These are phyloP conservation scores for Ptychochromis oligacanthus DNA, from an alignment of 2,113 vertebrate species.

Conservation along the genomic window DNA sequence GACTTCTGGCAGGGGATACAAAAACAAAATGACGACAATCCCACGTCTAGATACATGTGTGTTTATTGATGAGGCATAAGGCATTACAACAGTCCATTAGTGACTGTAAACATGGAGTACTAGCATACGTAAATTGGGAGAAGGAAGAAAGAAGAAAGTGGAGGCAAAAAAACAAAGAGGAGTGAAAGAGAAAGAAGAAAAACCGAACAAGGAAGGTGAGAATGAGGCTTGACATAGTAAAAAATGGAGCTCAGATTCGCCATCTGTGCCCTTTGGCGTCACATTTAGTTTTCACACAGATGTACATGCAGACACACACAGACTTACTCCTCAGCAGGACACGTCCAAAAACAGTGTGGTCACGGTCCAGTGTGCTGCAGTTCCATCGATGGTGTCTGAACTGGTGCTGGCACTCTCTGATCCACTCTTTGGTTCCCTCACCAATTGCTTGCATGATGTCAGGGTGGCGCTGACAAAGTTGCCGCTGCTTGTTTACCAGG, in stretches of 20 bases:
- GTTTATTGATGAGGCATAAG: conserved; percentile 65
- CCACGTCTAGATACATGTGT: conserved; percentile 35
- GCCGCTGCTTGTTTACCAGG: conserved; percentile 94
- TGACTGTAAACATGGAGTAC: conserved; percentile 60
- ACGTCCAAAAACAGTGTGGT: conserved; percentile 96
- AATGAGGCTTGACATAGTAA: not conserved
- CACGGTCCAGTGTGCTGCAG: conserved; percentile 95
- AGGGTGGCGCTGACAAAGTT: conserved; percentile 94
- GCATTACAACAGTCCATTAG: conserved; percentile 64
- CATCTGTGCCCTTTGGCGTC: not conserved
- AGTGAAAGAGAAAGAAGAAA: conserved; percentile 19
- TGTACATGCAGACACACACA: not conserved
- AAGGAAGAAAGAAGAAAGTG: conserved; percentile 22
- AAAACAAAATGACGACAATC: conserved; percentile 56
- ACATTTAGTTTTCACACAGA: not conserved
- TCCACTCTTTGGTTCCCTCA: conserved; percentile 97
- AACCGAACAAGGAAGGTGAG: not conserved
- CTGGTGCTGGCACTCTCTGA: conserved; percentile 97
- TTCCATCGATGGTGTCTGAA: conserved; percentile 99
- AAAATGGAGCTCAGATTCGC: not conserved
- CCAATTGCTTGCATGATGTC: conserved; percentile 98
- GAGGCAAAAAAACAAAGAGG: not conserved
- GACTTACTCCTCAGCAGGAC: conserved; percentile 95
- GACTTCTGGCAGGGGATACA: conserved; percentile 35
- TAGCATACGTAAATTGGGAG: conserved; percentile 18